Conservation (phyloP, 2,113 vertebrate species). For the Bubo blakistoni region DNA sequence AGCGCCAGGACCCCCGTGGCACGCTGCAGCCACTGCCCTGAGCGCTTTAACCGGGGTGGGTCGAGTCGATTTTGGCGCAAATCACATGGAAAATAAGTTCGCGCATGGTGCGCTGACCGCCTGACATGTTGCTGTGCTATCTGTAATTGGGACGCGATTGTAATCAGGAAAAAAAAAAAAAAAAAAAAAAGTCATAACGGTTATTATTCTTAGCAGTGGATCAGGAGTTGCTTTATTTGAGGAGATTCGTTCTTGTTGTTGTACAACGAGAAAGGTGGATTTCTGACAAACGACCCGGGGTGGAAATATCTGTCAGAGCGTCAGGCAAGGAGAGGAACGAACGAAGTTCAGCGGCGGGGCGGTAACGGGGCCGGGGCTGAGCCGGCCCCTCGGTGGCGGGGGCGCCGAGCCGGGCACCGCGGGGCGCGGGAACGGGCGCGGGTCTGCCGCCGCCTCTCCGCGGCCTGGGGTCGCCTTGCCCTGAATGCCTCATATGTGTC, state of each 20-base stretch:
- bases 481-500: not conserved
- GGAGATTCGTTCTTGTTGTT: not conserved
- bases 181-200: not conserved
- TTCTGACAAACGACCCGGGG: not conserved
- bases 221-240: not conserved
- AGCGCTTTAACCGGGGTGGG: accelerated
- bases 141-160: not conserved
- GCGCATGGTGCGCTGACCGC: accelerated
- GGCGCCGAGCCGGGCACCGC: too few relatives aligned
- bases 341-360: not conserved
- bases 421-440: too few relatives aligned
- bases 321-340: not conserved
- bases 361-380: not conserved
- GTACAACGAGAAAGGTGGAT: not conserved
- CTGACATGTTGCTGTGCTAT: not conserved
- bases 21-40: not conserved
- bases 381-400: too few relatives aligned
- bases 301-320: not conserved
- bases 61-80: not conserved
- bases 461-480: not conserved
- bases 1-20: not conserved
- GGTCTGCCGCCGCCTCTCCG: not conserved
- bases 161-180: not conserved
- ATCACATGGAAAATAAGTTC: not conserved
- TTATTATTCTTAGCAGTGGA: not conserved